These are phyloP conservation scores for Pseudorectes ferrugineus DNA, from an alignment of 2,113 vertebrate genomes.

Conservation along the genomic window DNA sequence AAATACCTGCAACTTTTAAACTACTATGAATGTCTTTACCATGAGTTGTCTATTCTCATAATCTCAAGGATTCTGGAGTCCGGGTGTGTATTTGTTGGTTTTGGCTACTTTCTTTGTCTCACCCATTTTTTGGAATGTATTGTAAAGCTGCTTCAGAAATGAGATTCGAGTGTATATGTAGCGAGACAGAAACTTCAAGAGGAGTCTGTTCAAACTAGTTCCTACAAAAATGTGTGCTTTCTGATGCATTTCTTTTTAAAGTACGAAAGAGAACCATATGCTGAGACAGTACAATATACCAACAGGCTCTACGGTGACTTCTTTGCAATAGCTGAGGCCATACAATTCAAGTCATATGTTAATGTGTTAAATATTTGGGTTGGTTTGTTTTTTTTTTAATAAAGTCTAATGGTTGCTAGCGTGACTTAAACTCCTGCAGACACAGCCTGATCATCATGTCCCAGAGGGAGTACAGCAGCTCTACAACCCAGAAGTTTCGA, in stretches of 20 bases:
- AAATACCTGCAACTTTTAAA: background rate
- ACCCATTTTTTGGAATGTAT: background rate
- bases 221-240: background rate
- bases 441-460: background rate
- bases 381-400: background rate
- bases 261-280: background rate
- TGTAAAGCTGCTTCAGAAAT: background rate
- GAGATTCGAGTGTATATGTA: background rate
- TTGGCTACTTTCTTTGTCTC: background rate
- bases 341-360: background rate
- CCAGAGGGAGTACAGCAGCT: background rate
- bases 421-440: background rate
- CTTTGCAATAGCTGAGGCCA: background rate
- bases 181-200: background rate
- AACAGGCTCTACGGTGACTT: background rate
- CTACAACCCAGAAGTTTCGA: background rate
- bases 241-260: background rate
- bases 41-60: background rate
- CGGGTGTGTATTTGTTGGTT: background rate
- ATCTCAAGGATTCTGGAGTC: background rate
- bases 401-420: background rate
- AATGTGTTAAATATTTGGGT: background rate
- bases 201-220: background rate
- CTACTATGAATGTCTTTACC: background rate
- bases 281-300: background rate